These are phyloP conservation scores for Leptosomus discolor DNA, from an alignment of 2,113 vertebrate species.

Conservation along the genomic window DNA sequence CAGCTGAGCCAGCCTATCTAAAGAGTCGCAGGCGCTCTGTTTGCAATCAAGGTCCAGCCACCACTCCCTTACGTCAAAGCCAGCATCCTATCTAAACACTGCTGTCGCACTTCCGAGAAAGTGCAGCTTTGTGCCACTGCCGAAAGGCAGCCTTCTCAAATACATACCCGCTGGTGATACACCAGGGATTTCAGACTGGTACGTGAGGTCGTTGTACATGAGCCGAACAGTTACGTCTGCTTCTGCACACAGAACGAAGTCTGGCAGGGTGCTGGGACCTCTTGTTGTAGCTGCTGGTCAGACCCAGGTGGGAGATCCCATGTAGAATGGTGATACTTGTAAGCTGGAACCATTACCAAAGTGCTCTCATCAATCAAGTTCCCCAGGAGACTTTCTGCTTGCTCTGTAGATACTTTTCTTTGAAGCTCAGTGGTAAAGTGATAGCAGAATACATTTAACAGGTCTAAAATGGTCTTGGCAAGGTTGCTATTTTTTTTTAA, in stretches of 20 bases:
- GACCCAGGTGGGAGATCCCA: not conserved
- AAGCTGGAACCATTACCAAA: not conserved
- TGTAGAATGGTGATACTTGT: not conserved
- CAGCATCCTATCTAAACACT: not conserved
- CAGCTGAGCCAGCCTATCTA: not conserved
- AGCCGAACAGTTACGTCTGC: not conserved
- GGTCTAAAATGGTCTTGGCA: constrained; percentile 41
- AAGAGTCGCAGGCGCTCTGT: not conserved
- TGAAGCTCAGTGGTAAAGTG: constrained; percentile 22
- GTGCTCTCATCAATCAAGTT: not conserved
- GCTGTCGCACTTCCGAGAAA: not conserved
- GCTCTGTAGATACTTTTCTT: constrained; percentile 20
- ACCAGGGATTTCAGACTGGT: not conserved
- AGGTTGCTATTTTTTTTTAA: not conserved
- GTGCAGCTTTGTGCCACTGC: not conserved
- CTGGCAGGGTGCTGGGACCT: not conserved
- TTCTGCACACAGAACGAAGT: not conserved
- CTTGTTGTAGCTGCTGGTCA: not conserved
- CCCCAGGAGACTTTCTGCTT: not conserved
- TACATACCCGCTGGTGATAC: not conserved
- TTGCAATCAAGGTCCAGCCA: constrained; percentile 20
- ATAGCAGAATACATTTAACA: constrained; percentile 29
- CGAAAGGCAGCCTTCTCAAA: not conserved
- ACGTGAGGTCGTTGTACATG: fast-evolving
- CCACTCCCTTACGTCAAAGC: not conserved